These are phyloP conservation scores for Hyppa rectilinea DNA, from an alignment of 2,888 invertebrate genomes.

Conservation along the genomic window DNA sequence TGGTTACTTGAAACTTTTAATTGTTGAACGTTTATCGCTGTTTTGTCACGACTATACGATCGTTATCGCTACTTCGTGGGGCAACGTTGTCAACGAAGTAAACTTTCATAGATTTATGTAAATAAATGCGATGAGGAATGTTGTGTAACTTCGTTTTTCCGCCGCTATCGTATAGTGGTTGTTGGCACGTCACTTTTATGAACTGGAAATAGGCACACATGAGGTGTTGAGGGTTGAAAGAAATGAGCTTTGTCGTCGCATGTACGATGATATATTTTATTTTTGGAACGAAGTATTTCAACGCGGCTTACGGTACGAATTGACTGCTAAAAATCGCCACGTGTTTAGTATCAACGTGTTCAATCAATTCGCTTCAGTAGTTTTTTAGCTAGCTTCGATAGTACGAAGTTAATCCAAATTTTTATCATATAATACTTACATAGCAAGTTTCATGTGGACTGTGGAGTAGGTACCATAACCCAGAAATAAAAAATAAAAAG, in stretches of 20 bases:
- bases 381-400: too few relatives aligned
- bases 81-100: constrained; percentile 36
- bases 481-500: too few relatives aligned
- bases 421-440: too few relatives aligned
- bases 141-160: constrained; percentile 24
- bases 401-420: too few relatives aligned
- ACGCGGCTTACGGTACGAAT: too few relatives aligned
- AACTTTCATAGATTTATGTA: constrained; percentile 48
- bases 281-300: not conserved
- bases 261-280: not conserved
- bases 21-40: constrained; percentile 77
- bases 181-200: constrained; percentile 41
- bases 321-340: too few relatives aligned
- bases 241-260: constrained; percentile 15
- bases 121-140: constrained; percentile 46
- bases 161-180: constrained; percentile 11
- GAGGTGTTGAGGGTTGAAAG: not conserved
- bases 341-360: too few relatives aligned
- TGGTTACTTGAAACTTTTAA: constrained; percentile 82
- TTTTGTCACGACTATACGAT: constrained; percentile 69
- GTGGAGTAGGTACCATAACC: too few relatives aligned
- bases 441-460: too few relatives aligned
- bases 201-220: constrained; percentile 14
- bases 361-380: too few relatives aligned
- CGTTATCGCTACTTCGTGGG: constrained; percentile 58